Evolutionary conservation across 2,888 invertebrate genomes (phyloP).

Genomic region (Onthophagus sagittarius): DNA sequence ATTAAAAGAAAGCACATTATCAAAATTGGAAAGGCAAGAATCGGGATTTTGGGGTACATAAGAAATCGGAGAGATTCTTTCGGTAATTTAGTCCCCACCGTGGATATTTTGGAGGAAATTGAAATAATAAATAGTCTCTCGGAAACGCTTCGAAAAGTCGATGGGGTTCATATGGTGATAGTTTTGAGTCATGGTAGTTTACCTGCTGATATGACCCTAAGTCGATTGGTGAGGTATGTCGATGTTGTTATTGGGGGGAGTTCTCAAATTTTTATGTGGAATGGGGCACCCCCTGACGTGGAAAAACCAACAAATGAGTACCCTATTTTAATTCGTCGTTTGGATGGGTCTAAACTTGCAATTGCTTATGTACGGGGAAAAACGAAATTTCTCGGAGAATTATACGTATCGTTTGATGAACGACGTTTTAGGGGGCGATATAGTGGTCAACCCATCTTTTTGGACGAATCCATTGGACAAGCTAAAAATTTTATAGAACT

Average conservation of each 20-base stretch:
- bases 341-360: not conserved
- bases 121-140: not conserved
- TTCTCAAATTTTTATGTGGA: not conserved
- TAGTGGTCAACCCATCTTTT: not conserved
- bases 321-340: not conserved
- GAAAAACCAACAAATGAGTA: not conserved
- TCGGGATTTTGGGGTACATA: not conserved
- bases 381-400: not conserved
- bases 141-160: not conserved
- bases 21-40: not conserved
- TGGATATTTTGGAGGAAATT: not conserved
- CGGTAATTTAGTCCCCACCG: not conserved
- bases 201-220: not conserved
- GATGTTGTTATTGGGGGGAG: not conserved
- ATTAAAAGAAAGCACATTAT: not conserved
- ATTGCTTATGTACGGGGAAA: not conserved
- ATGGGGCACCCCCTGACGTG: not conserved
- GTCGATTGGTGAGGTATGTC: not conserved
- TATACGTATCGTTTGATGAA: not conserved
- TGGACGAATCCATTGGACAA: not conserved
- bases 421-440: no score
- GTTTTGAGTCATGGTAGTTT: not conserved
- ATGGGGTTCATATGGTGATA: not conserved
- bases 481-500: not conserved
- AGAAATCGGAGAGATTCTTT: not conserved